phyloP scores from a whole-genome alignment of 2,113 vertebrate genomes.

The Anarrhichthys ocellatus region DNA sequence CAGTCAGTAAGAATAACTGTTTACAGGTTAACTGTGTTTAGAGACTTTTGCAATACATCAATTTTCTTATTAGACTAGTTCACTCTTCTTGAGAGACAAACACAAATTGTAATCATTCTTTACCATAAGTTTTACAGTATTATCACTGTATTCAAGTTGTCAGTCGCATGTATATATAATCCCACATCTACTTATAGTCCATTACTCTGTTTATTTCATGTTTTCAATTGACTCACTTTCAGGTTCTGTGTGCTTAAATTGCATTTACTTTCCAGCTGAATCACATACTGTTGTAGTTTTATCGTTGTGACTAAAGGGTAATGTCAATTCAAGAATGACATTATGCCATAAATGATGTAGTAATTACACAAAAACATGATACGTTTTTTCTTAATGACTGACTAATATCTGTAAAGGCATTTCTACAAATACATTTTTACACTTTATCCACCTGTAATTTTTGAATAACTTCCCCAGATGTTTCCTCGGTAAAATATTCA shows the following conservation, averaged over 20 bases:
- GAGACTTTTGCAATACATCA: neutral
- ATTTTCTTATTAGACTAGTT: neutral
- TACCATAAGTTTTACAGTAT: neutral
- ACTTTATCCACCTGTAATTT: neutral
- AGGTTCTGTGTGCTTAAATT: neutral
- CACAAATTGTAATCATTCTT: neutral
- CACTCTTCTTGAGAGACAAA: neutral
- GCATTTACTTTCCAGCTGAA: neutral
- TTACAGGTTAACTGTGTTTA: neutral
- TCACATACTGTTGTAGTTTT: neutral
- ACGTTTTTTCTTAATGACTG: no score
- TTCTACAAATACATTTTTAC: no score
- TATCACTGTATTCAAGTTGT: neutral
- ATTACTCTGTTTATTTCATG: neutral
- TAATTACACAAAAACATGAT: neutral
- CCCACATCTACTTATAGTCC: neutral
- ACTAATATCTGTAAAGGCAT: no score
- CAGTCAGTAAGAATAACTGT: neutral
- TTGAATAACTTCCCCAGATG: neutral
- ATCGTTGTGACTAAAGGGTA: neutral
- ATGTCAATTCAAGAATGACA: neutral
- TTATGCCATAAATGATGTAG: neutral
- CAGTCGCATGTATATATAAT: neutral
- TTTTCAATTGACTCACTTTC: neutral
- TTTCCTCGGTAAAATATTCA: neutral